Percentiles rank a stretch among this genome's conserved stretches.
These are phyloP conservation scores for Nasonia vitripennis DNA, from an alignment of 1,140 invertebrate genomes.

Conservation along the genomic window DNA sequence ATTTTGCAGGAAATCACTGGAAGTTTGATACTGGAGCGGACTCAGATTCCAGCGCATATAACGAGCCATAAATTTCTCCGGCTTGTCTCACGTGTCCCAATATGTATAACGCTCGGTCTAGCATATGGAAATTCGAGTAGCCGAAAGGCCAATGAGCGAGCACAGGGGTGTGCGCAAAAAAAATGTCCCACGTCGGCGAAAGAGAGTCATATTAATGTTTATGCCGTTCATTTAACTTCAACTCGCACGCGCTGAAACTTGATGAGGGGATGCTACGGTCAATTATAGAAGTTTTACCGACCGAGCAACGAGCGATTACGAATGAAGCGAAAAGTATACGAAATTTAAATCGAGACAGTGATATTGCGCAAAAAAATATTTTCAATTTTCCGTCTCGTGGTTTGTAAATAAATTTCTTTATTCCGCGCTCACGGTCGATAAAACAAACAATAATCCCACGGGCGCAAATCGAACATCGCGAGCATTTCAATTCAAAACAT, in stretches of 20 bases:
- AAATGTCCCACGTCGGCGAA: not conserved
- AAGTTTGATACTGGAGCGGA: slow-evolving; percentile 45
- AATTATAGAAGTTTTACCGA: too few species aligned
- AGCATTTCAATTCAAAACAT: too few species aligned
- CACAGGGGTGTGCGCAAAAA: not conserved
- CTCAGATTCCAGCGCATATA: slow-evolving; percentile 42
- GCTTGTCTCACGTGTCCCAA: slow-evolving; percentile 37
- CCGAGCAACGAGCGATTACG: too few species aligned
- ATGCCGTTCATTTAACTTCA: not conserved
- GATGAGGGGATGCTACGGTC: too few species aligned
- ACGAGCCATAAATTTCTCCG: slow-evolving; percentile 48
- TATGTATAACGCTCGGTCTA: slow-evolving; percentile 34
- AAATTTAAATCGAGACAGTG: too few species aligned
- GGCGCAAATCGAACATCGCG: too few species aligned
- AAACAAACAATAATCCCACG: too few species aligned
- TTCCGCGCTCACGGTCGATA: too few species aligned
- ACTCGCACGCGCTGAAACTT: not conserved
- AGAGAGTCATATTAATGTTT: not conserved
- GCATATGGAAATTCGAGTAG: slow-evolving; percentile 48
- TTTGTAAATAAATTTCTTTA: too few species aligned
- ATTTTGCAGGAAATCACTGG: slow-evolving; percentile 45
- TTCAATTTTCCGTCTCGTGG: too few species aligned
- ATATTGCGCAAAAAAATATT: too few species aligned
- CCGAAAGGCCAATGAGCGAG: slow-evolving; percentile 13
- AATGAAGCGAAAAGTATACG: too few species aligned